phyloP scores from a whole-genome alignment of 2,797 vertebrate species.

The Gymnoscopelus braueri region DNA sequence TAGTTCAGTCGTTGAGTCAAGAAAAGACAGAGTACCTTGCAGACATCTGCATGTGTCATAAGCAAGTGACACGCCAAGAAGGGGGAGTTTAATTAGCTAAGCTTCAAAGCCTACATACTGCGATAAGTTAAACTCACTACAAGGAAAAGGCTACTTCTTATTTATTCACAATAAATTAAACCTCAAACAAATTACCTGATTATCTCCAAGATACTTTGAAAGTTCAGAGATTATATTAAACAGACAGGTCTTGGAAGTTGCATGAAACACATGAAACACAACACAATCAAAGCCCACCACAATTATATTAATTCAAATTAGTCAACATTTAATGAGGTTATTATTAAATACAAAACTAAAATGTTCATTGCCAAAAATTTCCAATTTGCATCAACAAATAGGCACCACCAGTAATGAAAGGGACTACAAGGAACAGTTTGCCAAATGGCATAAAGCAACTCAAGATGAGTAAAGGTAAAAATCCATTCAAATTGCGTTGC shows the following conservation, averaged over 20 bases:
- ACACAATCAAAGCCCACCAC: slow-evolving; percentile 50
- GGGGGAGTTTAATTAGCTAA: not conserved
- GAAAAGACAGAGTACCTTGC: slow-evolving; percentile 14
- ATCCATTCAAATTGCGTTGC: slow-evolving; percentile 56
- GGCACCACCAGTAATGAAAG: slow-evolving; percentile 44
- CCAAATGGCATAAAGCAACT: slow-evolving; percentile 26
- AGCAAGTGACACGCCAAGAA: not conserved
- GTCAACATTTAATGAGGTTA: slow-evolving; percentile 79
- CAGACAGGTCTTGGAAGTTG: slow-evolving; percentile 3
- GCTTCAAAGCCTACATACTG: not conserved
- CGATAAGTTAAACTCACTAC: not conserved
- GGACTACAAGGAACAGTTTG: slow-evolving; percentile 40
- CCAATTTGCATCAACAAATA: slow-evolving; percentile 33
- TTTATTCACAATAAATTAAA: too few relatives aligned
- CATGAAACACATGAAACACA: slow-evolving; percentile 37
- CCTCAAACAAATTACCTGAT: not conserved
- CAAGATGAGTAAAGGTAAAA: slow-evolving; percentile 3
- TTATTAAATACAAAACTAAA: slow-evolving; percentile 68
- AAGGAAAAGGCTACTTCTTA: not conserved
- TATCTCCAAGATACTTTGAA: not conserved
- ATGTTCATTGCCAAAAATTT: slow-evolving; percentile 44
- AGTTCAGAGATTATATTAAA: not conserved
- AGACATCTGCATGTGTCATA: not conserved
- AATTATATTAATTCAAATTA: slow-evolving; percentile 65
- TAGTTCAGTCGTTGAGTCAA: slow-evolving; percentile 12